A percentile compares a stretch with the other conserved stretches of the same genome.
phyloP scores from a whole-genome alignment of 92 coral and sea anemone genomes.

The Epizoanthus ramosus region DNA sequence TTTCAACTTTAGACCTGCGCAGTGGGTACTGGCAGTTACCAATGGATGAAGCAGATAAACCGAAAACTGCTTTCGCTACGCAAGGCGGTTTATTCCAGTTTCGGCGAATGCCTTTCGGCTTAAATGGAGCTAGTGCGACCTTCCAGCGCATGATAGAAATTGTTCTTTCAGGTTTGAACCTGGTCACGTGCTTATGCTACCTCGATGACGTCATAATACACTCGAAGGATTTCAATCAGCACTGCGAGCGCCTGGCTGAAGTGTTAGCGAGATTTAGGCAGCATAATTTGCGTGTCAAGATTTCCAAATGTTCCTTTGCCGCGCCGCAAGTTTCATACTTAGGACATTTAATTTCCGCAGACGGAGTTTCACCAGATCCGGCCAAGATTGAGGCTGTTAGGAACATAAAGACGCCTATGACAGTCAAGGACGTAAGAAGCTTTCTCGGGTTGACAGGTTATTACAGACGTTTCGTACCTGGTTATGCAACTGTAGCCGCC shows the following conservation, averaged over 20 bases:
- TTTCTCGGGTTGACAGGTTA: conserved; percentile 37
- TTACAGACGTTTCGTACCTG: conserved; percentile 25
- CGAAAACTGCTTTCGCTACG: conserved; percentile 39
- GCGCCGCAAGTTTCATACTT: conserved; percentile 36
- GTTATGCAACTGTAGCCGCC: conserved; percentile 42
- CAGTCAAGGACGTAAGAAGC: conserved; percentile 42
- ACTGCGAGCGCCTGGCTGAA: conserved; percentile 12
- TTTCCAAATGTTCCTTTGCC: conserved; percentile 34
- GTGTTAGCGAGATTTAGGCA: conserved; percentile 34
- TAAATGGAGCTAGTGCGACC: conserved; percentile 27
- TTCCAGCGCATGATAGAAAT: conserved; percentile 30
- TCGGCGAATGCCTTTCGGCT: conserved; percentile 37
- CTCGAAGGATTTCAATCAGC: conserved; percentile 32
- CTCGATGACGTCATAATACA: conserved; percentile 41
- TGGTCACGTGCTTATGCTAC: conserved; percentile 31
- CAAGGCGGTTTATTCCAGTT: background rate
- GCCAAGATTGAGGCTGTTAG: conserved; percentile 14
- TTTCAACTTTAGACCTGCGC: conserved; percentile 42
- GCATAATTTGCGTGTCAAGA: conserved; percentile 46
- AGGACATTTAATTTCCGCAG: conserved; percentile 29
- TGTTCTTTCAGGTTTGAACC: conserved; percentile 22
- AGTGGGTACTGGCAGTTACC: conserved; percentile 58
- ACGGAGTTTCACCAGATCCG: conserved; percentile 32
- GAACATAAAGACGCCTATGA: background rate
- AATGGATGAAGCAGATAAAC: conserved; percentile 21